Base-by-base conservation (phyloP, 2,113 vertebrate species). In the Stegostoma tigrinum region DNA sequence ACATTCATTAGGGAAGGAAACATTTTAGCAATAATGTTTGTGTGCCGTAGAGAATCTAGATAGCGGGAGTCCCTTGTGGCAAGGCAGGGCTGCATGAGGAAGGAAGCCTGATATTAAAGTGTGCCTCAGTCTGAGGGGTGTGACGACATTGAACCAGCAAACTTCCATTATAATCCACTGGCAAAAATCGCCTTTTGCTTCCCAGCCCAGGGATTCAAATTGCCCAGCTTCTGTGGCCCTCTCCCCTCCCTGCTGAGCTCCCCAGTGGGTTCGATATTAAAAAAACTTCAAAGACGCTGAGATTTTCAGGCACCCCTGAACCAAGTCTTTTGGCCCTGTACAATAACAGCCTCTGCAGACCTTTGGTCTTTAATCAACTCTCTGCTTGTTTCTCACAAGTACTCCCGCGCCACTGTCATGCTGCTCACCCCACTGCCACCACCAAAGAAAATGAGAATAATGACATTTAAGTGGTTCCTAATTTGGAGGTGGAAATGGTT, bases 1-100 rank as follows among this genome's bases (percentile, higher is more conserved):
- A 52, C 24, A 72, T 70, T 95, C 68, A 95, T 95, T 95, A 72
- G 68, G 94, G 94, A 95, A 95, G 94, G 94, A 95, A 95, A 75
- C 45, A 30, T 95, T 95, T 93, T 95, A 95, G 68, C 94, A 19
- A 27, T 72, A 75, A 72, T 95, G 94, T 95, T 95, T 95, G 94
- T 75, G 27, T 72, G 52, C 30, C 3, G 45, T 17, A 52, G 94
- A 48, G 42, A 66, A 93, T 93, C 61, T 66, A 61, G 55, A 93
- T 66, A 5, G 68, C 42, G 52, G 94, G 12, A 19, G 42, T 95
- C 94, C 94, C 75, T 30, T 95, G 94, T 95, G 94, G 52, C 94
- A 95, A 72, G 94, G 94, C 94, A 72, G 94, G 67, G 94, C 67
- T 2, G 15, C 5, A 24, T 42, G 24, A 95, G 94, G 68, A 95